These are phyloP conservation scores for Malurus cyaneus DNA, from an alignment of 2,113 vertebrate species.

Conservation along the genomic window DNA sequence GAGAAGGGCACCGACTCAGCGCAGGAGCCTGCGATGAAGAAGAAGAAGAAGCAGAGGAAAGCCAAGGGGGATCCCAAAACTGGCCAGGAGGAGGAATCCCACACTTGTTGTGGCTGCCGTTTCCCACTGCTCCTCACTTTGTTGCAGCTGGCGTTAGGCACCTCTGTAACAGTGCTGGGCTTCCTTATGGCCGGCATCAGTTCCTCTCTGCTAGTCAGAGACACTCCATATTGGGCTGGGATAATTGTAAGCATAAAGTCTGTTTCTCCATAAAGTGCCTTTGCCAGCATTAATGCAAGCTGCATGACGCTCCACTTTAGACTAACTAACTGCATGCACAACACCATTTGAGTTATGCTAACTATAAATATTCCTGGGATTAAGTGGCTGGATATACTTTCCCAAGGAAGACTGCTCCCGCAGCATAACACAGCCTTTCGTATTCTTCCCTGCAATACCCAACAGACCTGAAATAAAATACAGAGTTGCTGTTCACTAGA, in stretches of 20 bases:
- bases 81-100: constrained; percentile 72
- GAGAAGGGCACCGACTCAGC: constrained; percentile 8
- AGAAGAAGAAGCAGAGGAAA: constrained; percentile 62
- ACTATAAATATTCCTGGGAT: constrained; percentile 43
- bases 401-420: not conserved
- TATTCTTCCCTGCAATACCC: not conserved
- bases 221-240: constrained; percentile 97
- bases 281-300: constrained; percentile 63
- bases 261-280: constrained; percentile 57
- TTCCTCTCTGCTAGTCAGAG: constrained; percentile 89
- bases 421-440: not conserved
- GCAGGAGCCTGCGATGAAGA: not conserved
- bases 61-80: constrained; percentile 62
- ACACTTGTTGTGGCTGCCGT: constrained; percentile 87
- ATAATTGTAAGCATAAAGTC: constrained; percentile 91
- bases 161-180: constrained; percentile 84
- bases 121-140: constrained; percentile 92
- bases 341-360: constrained; percentile 41
- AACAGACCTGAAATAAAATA: constrained; percentile 31
- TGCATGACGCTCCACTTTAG: constrained; percentile 61
- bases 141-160: constrained; percentile 90
- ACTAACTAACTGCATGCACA: constrained; percentile 75
- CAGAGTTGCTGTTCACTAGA: not conserved
- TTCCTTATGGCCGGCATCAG: constrained; percentile 90
- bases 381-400: not conserved